A percentile compares a stretch with the other conserved stretches of the same genome.
phyloP scores from a whole-genome alignment of 2,888 invertebrate genomes.

The Phytoseiulus persimilis region DNA sequence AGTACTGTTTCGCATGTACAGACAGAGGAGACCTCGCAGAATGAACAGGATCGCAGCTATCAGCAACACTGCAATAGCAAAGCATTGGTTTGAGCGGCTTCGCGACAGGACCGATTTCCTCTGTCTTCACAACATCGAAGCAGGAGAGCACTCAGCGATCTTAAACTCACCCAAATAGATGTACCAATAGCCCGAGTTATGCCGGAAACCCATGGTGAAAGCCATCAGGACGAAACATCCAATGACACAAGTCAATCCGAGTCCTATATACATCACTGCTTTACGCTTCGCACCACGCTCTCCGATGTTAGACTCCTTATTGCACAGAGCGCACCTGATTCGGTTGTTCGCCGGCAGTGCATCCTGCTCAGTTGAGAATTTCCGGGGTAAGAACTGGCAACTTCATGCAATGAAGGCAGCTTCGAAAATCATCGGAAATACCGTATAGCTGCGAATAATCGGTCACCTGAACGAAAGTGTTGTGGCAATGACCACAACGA shows the following conservation, averaged over 20 bases:
- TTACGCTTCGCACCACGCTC: not conserved
- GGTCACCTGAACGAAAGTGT: conserved; percentile 12
- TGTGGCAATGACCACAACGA: conserved; percentile 27
- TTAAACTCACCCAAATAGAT: conserved; percentile 25
- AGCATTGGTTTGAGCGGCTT: no score
- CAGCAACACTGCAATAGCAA: not conserved
- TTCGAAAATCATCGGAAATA: not conserved
- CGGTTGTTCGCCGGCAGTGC: not conserved
- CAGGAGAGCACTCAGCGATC: not conserved
- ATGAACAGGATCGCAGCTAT: not conserved
- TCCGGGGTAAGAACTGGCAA: not conserved
- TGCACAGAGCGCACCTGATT: not conserved
- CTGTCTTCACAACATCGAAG: not conserved
- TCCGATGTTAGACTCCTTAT: conserved; percentile 18
- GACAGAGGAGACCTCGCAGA: not conserved
- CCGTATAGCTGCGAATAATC: not conserved
- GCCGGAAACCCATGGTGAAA: conserved; percentile 10
- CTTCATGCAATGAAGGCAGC: not conserved
- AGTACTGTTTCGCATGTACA: conserved; percentile 11
- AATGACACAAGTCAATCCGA: conserved; percentile 9
- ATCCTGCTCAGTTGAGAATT: not conserved
- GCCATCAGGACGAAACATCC: not conserved
- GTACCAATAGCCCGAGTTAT: conserved; percentile 34
- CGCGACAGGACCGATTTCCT: no score
- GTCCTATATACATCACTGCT: not conserved